Percentiles rank a stretch among this genome's conserved stretches.
Conservation (phyloP, 2,888 invertebrate species). For the Geotrupes spiniger region DNA sequence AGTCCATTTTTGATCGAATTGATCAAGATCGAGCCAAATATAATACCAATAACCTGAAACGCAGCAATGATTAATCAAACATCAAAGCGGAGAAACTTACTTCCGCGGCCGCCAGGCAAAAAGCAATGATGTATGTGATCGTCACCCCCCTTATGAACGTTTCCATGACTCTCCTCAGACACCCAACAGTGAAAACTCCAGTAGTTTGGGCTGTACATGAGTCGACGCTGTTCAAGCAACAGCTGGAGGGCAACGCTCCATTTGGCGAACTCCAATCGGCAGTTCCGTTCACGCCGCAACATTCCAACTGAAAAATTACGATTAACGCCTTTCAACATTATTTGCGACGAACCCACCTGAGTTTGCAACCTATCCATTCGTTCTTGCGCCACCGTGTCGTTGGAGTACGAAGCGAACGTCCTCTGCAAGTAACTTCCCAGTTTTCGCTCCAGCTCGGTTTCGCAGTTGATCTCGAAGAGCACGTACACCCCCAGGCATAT, state of each 20-base stretch:
- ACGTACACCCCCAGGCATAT: constrained; percentile 64
- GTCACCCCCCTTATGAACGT: constrained; percentile 10
- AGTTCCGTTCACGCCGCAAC: constrained; percentile 64
- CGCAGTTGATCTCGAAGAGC: constrained; percentile 60
- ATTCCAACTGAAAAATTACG: constrained; percentile 58
- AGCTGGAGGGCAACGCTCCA: constrained; percentile 12
- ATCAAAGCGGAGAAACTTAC: no score
- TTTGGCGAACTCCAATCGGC: constrained; percentile 49
- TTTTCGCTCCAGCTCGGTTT: constrained; percentile 46
- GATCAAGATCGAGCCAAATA: constrained; percentile 82
- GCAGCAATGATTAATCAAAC: no score
- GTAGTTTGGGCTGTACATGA: constrained; percentile 4
- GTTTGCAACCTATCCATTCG: constrained; percentile 63
- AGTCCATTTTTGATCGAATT: constrained; percentile 57
- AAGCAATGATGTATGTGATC: constrained; percentile 16
- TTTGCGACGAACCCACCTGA: constrained; percentile 54
- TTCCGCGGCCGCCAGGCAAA: constrained; percentile 1
- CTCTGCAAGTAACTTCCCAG: constrained; percentile 32
- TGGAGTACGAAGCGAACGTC: constrained; percentile 51
- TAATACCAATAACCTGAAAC: constrained; percentile 70
- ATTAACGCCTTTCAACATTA: no score
- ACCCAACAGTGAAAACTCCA: constrained; percentile 12
- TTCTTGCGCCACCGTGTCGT: constrained; percentile 49
- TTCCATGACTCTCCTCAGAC: constrained; percentile 10
- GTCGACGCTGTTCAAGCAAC: constrained; percentile 9